Conservation (phyloP, 2,797 vertebrate species). For the Typhlichthys eigenmanni region DNA sequence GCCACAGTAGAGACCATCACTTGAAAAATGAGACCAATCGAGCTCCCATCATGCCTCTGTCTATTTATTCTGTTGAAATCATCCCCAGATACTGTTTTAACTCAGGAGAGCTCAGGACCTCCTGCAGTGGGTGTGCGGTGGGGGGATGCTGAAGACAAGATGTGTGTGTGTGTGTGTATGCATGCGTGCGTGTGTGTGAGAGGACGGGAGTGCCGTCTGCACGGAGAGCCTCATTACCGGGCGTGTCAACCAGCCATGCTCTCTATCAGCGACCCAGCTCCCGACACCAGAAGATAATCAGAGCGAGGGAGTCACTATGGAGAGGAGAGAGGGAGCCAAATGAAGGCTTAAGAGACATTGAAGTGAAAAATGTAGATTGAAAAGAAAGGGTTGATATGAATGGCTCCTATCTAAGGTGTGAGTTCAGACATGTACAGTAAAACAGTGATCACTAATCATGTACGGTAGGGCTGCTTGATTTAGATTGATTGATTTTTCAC, state of each 20-base stretch:
- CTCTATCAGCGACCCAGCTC: slow-evolving; percentile 60
- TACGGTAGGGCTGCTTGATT: neutral
- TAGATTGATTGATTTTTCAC: neutral
- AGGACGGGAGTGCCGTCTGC: slow-evolving; percentile 57
- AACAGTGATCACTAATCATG: no score
- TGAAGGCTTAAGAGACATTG: slow-evolving; percentile 1
- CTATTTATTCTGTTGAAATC: slow-evolving; percentile 43
- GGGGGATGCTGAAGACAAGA: slow-evolving; percentile 12
- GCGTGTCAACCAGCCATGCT: slow-evolving; percentile 68
- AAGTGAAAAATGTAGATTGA: slow-evolving; percentile 25
- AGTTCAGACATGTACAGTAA: no score
- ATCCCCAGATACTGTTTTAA: slow-evolving; percentile 52
- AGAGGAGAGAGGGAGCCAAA: slow-evolving; percentile 24
- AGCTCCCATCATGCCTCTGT: slow-evolving; percentile 32
- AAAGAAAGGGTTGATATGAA: slow-evolving; percentile 17
- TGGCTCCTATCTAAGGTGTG: no score
- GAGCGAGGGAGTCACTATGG: slow-evolving; percentile 29
- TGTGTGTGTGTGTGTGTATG: slow-evolving; percentile 25
- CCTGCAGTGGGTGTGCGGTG: slow-evolving; percentile 27
- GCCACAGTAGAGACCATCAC: slow-evolving; percentile 5
- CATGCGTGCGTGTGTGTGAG: slow-evolving; percentile 15
- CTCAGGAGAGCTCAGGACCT: slow-evolving; percentile 53
- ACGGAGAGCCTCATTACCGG: slow-evolving; percentile 71
- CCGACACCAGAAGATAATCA: slow-evolving; percentile 65
- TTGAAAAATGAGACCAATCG: slow-evolving; percentile 44